Evolutionary conservation across 2,797 vertebrate species (phyloP), one percentile per base, ranked within the genome.

Genomic region (Spatula clypeata): DNA sequence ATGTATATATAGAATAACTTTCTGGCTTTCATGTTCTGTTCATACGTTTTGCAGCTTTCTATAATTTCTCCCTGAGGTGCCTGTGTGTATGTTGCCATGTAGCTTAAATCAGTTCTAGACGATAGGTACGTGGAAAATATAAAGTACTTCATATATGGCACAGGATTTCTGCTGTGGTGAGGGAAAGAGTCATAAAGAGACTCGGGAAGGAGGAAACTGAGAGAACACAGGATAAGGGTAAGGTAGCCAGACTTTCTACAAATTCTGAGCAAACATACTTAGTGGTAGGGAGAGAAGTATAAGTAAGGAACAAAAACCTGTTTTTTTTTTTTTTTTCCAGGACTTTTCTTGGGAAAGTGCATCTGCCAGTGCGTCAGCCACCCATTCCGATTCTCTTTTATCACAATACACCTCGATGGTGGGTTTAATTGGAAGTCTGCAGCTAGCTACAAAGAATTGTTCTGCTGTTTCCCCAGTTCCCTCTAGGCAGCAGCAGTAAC

Each of bases 401-500:
- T 42, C 27, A 74, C 62, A 85, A 66, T 45, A 15, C 0, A 19
- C 4, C 38, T 9, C 0, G 0, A 32, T 90, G 38, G 31, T 53
- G 17, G 7, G 4, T 82, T 90, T 67, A 70, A 47, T 9, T 4
- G 4, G 13, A 77, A 71, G 45, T 58, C 16, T 42, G n/a, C 38
- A 57, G 62, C 42, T 83, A 54, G 44, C 31, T 80, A 8, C 26
- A 71, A 24, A 31, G 9, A 89, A 36, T 6, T 9, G 2, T n/a
- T 65, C 27, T 51, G 88, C 69, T 83, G 38, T 96, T 96, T 79
- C 75, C 57, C 29, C 26, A 47, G 32, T 66, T 89, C 19, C 95
- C 95, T 94, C 86, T 95, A 96, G 92, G 88, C 61, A 95, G 95
- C 94, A 96, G 94, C 72, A 96, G 70, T 54, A 86, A 60, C 32